Evolutionary conservation across 2,888 invertebrate genomes (phyloP), one percentile per base, ranked within the genome.

Genomic region (Pammene fasciana): DNA sequence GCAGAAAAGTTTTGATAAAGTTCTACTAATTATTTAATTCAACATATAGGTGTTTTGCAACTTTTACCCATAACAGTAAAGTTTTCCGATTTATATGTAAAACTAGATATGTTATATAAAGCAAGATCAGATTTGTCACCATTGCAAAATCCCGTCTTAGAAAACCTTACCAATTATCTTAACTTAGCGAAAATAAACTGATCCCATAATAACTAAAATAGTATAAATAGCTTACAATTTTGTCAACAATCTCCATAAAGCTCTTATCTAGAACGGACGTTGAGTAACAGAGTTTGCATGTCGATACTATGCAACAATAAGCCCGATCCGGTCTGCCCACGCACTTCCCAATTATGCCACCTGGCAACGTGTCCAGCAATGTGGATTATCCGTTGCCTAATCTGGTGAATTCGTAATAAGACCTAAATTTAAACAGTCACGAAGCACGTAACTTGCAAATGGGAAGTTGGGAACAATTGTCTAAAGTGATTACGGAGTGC

Each of bases 321-420:
- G 38, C 54, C 54, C 34, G 26, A 16, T 34, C 45, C 16, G 56
- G 62, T 45, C 67, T 55, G 18, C 64, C 64, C 52, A 59, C 68
- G 36, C 64, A 57, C 64, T 68, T 65, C 64, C 64, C 57, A 45
- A 68, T 65, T 57, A 59, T 38, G 61, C 34, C 18, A 64, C 50
- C 62, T 61, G 36, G 46, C 36, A 41, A 54, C 60, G 64, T 56
- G 68, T 65, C 50, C 18, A 57, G 64, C 50, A 57, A 54, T 55
- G 61, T 38, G 55, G 43, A 52, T 57, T 43, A 36, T 60, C 43
- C 43, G 60, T 67, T 52, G 45, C 66, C 43, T 52, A 52, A 59
- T 52, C 34, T 2, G 52, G 13, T 59, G 38, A 54, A 64, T 34
- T 64, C 11, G 60, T n/a, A 26, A 61, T 18, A 38, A 48, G 16